A percentile compares a stretch with the other conserved stretches of the same genome.
Conservation (phyloP, 1,140 invertebrate genomes). For the Melanaphis sacchari region DNA sequence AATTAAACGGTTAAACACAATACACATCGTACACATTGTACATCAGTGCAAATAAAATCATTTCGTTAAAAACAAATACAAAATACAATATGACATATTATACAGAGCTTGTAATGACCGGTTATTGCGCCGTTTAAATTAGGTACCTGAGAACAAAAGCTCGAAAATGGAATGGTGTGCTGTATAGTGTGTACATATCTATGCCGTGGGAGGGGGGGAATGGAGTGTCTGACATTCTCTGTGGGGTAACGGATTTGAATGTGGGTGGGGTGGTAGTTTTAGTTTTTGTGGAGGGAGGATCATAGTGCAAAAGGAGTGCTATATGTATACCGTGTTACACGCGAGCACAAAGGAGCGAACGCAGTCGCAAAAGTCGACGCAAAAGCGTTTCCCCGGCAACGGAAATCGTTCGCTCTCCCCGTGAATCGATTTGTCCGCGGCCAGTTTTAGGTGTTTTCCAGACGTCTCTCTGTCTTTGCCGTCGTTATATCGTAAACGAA, state of each 20-base stretch:
- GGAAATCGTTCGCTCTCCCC: conserved; percentile 47
- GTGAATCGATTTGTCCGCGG: conserved; percentile 44
- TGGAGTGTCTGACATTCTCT: not conserved
- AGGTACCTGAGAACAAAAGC: not conserved
- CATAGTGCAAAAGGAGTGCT: not conserved
- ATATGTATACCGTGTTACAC: not conserved
- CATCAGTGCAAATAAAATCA: not conserved
- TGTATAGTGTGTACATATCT: not conserved
- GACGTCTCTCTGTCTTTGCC: not conserved
- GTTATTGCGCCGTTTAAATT: conserved; percentile 33
- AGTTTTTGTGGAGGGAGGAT: not conserved
- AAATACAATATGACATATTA: not conserved
- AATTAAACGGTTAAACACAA: not conserved
- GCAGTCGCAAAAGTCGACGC: conserved; percentile 55
- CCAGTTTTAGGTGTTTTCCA: conserved; percentile 42
- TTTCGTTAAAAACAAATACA: not conserved
- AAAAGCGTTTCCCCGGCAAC: conserved; percentile 57
- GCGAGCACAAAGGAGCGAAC: conserved; percentile 40
- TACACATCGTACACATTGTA: not conserved
- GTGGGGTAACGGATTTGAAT: not conserved
- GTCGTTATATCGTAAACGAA: not conserved
- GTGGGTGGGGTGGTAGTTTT: not conserved
- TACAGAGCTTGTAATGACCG: not conserved
- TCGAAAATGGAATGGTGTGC: not conserved
- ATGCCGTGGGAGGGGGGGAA: not conserved